Percentiles rank a stretch among this genome's conserved stretches.
phyloP scores from a whole-genome alignment of 2,113 vertebrate species.

The Coptodon bakossiorum region DNA sequence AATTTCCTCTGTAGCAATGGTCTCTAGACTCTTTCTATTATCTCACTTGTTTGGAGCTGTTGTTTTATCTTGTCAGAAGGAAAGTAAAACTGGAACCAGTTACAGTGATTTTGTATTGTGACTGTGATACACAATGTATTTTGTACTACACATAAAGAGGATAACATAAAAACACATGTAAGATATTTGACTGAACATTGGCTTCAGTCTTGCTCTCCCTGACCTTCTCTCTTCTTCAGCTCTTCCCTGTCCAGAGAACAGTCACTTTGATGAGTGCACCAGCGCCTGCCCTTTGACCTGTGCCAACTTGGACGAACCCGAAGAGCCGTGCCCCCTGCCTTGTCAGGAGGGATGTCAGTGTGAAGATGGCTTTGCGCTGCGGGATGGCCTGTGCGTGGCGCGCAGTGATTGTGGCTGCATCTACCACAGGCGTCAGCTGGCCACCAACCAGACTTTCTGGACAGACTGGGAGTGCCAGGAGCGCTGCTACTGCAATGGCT shows the following conservation, averaged over 20 bases:
- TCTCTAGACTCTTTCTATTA: not conserved
- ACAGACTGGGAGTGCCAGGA: conserved; percentile 90
- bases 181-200: not conserved
- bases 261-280: conserved; percentile 93
- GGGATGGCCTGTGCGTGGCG: conserved; percentile 76
- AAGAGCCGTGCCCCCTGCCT: conserved; percentile 76
- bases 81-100: not conserved
- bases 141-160: not conserved
- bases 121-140: not conserved
- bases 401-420: conserved; percentile 87
- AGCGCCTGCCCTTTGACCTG: conserved; percentile 84
- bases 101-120: not conserved
- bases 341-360: conserved; percentile 92
- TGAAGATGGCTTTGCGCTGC: conserved; percentile 83
- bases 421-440: conserved; percentile 81
- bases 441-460: conserved; percentile 94
- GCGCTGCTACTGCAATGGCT: conserved; percentile 94
- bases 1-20: not conserved
- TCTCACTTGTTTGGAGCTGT: not conserved
- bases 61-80: not conserved
- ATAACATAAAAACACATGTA: not conserved
- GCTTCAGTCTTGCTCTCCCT: not conserved
- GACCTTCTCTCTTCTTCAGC: conserved; percentile 63
- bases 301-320: conserved; percentile 72
- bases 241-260: conserved; percentile 87